These are phyloP conservation scores for Reticulitermes speratus DNA, from an alignment of 1,140 invertebrate species.

Conservation along the genomic window DNA sequence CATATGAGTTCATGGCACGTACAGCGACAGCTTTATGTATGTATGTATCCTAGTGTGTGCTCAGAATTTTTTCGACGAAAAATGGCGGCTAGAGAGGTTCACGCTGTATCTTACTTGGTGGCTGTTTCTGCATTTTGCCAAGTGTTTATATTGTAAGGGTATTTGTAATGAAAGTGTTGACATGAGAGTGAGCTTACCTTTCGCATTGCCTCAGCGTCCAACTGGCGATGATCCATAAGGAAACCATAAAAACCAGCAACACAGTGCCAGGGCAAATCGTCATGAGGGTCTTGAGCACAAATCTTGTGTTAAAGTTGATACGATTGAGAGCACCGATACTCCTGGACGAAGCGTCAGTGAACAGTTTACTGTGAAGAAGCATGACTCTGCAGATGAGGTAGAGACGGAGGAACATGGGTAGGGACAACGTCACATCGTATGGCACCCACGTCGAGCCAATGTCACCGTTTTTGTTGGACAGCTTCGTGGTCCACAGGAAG, in stretches of 20 bases:
- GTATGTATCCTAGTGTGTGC: no score
- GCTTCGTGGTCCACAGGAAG: constrained; percentile 94
- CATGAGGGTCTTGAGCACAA: constrained; percentile 99
- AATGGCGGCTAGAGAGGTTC: no score
- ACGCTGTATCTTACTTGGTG: no score
- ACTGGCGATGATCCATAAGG: constrained; percentile 98
- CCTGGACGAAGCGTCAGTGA: constrained; percentile 95
- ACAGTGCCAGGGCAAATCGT: constrained; percentile 99
- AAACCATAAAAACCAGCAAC: constrained; percentile 97
- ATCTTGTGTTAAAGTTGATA: constrained; percentile 99
- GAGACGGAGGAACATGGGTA: constrained; percentile 98
- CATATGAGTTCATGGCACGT: no score
- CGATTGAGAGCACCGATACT: constrained; percentile 93
- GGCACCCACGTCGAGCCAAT: constrained; percentile 83
- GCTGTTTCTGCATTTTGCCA: not conserved
- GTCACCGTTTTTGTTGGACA: constrained; percentile 86
- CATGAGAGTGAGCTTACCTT: constrained; percentile 63
- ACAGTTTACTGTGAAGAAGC: constrained; percentile 98
- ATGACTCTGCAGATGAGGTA: constrained; percentile 99
- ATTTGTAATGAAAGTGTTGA: not conserved
- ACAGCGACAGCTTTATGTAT: no score
- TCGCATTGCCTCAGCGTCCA: constrained; percentile 99
- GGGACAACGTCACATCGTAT: constrained; percentile 92
- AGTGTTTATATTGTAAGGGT: not conserved
- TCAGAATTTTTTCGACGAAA: no score